These are phyloP conservation scores for Galemys pyrenaicus DNA, from an alignment of 2,113 vertebrate species.

Conservation along the genomic window DNA sequence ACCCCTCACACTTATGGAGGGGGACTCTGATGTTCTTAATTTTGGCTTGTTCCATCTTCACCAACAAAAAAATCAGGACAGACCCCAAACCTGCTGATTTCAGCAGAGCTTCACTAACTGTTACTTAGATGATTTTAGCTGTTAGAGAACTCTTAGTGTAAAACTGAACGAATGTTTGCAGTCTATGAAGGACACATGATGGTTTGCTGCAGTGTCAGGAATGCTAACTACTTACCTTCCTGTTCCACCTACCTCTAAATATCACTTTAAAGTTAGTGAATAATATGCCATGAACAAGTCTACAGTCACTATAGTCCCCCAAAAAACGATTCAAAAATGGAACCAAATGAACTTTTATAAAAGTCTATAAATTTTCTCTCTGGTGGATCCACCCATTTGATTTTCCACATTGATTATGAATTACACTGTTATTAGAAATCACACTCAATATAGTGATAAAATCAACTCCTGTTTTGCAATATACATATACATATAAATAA, in stretches of 20 bases:
- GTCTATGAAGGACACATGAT: slow-evolving; percentile 9
- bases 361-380: slow-evolving; percentile 4
- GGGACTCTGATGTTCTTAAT: background rate
- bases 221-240: slow-evolving; percentile 22
- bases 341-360: slow-evolving; percentile 29
- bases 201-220: background rate
- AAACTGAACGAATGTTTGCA: background rate
- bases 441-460: background rate
- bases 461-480: background rate
- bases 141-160: slow-evolving; percentile 32
- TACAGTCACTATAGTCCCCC: background rate
- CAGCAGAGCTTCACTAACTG: background rate
- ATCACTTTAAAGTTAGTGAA: slow-evolving; percentile 3
- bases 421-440: background rate
- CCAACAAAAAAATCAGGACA: background rate
- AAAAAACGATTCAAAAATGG: background rate
- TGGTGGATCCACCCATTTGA: background rate
- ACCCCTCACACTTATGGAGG: background rate
- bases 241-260: background rate
- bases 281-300: background rate
- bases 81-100: background rate
- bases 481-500: no score
- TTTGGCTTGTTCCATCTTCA: slow-evolving; percentile 34
- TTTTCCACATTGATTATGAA: slow-evolving; percentile 24
- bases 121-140: background rate